Evolutionary conservation across 2,888 invertebrate genomes (phyloP).

Genomic region (Cryptus armator): DNA sequence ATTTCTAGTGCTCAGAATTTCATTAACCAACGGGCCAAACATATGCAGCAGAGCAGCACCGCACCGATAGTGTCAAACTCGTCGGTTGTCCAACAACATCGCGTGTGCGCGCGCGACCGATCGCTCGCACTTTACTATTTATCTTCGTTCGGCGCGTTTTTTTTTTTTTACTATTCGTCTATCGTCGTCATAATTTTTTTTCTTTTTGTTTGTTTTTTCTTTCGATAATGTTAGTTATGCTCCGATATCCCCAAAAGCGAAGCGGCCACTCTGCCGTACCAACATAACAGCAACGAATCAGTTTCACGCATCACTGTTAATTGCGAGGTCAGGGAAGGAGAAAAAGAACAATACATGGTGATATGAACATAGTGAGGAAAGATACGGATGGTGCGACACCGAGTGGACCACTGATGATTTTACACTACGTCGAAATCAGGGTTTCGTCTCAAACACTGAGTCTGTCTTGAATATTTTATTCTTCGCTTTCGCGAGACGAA

Average conservation of each 20-base stretch:
- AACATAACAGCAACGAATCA: conserved; percentile 31
- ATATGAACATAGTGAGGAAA: neutral
- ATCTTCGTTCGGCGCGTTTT: conserved; percentile 12
- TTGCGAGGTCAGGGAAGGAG: conserved; percentile 5
- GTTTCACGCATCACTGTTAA: conserved; percentile 33
- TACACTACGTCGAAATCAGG: neutral
- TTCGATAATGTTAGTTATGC: conserved; percentile 15
- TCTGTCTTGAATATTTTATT: neutral
- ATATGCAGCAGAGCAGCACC: conserved; percentile 21
- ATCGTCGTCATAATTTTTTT: conserved; percentile 10
- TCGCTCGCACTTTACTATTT: conserved; percentile 13
- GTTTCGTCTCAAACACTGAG: conserved; percentile 14
- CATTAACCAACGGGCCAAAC: conserved; percentile 8
- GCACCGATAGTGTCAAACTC: conserved; percentile 7
- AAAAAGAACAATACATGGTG: neutral
- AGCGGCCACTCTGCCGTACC: neutral
- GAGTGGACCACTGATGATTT: conserved; percentile 30
- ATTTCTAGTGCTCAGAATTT: conserved; percentile 16
- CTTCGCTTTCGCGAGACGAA: neutral
- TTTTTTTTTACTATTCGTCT: neutral
- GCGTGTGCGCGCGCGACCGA: conserved; percentile 60
- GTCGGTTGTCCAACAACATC: conserved; percentile 44
- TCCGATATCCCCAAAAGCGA: conserved; percentile 42
- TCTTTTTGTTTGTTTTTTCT: neutral
- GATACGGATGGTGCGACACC: neutral